Conservation (phyloP, 2,888 invertebrate species). For the Hypsopygia costalis region DNA sequence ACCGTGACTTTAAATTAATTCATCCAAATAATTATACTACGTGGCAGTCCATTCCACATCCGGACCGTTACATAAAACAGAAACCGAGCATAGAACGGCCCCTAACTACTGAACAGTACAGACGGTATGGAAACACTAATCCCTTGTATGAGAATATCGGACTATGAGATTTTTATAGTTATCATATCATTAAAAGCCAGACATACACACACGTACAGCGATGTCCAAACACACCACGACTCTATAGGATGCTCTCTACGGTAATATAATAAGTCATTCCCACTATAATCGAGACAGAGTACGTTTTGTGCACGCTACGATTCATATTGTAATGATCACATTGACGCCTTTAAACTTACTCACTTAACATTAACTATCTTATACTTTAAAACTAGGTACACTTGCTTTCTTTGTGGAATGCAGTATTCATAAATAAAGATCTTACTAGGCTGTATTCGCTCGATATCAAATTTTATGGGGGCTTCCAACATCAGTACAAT, state of each 20-base stretch:
- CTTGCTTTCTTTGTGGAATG: slow-evolving; percentile 74
- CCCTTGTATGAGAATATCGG: slow-evolving; percentile 65
- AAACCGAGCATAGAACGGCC: slow-evolving; percentile 28
- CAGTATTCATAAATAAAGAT: slow-evolving; percentile 68
- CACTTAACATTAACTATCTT: slow-evolving; percentile 52
- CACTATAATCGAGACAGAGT: slow-evolving; percentile 57
- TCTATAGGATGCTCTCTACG: slow-evolving; percentile 68
- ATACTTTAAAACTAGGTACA: slow-evolving; percentile 57
- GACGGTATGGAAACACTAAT: slow-evolving; percentile 56
- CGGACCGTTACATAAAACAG: too few species aligned
- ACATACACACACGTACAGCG: slow-evolving; percentile 67
- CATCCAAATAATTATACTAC: slow-evolving; percentile 9
- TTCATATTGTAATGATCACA: slow-evolving; percentile 72
- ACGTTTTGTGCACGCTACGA: slow-evolving; percentile 75
- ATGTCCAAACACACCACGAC: slow-evolving; percentile 64
- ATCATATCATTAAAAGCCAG: slow-evolving; percentile 67
- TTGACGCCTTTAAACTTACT: slow-evolving; percentile 70
- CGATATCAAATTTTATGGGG: slow-evolving; percentile 46
- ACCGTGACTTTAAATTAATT: slow-evolving; percentile 3
- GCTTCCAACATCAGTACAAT: slow-evolving; percentile 70
- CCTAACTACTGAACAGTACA: slow-evolving; percentile 57
- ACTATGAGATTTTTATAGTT: slow-evolving; percentile 59
- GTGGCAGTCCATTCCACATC: not conserved
- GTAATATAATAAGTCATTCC: slow-evolving; percentile 51
- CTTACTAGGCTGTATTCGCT: slow-evolving; percentile 55